Percentiles rank a stretch among this genome's conserved stretches.
These are phyloP conservation scores for Australoheros facetus DNA, from an alignment of 2,797 vertebrate species.

Conservation along the genomic window DNA sequence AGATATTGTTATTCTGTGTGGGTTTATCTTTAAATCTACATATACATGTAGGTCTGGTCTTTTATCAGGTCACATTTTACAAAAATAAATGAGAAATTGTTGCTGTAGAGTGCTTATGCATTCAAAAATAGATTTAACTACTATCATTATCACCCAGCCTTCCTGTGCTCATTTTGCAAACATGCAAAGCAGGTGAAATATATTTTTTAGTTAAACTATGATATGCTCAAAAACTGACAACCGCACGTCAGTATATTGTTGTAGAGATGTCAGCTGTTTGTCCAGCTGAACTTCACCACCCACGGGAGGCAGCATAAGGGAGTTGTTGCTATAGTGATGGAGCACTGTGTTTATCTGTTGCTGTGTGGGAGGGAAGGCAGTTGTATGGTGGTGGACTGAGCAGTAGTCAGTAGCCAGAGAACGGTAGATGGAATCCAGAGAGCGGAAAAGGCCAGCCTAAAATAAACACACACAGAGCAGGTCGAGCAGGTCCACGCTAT, in stretches of 20 bases:
- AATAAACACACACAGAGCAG: constrained; percentile 75
- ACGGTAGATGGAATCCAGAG: constrained; percentile 68
- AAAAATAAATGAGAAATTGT: not conserved
- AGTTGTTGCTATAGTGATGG: constrained; percentile 69
- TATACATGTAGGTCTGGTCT: not conserved
- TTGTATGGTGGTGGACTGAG: constrained; percentile 36
- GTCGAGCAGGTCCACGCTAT: constrained; percentile 18
- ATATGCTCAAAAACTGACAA: not conserved
- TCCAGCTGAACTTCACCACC: constrained; percentile 37
- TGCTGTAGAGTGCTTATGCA: not conserved
- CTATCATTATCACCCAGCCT: not conserved
- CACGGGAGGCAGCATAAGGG: constrained; percentile 51
- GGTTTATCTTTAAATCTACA: not conserved
- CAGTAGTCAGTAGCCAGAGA: constrained; percentile 69
- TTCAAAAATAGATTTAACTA: constrained; percentile 23
- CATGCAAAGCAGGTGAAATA: constrained; percentile 21
- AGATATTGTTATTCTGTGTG: not conserved
- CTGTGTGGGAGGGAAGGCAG: constrained; percentile 28
- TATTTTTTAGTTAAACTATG: constrained; percentile 36
- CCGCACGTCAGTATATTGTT: constrained; percentile 13
- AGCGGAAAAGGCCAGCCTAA: constrained; percentile 75
- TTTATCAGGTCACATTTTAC: not conserved
- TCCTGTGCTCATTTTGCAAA: not conserved
- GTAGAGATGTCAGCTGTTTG: constrained; percentile 58
- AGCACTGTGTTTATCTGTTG: constrained; percentile 74